These are phyloP conservation scores for Philopotamus ludificatus DNA, from an alignment of 1,140 invertebrate species.

Conservation along the genomic window DNA sequence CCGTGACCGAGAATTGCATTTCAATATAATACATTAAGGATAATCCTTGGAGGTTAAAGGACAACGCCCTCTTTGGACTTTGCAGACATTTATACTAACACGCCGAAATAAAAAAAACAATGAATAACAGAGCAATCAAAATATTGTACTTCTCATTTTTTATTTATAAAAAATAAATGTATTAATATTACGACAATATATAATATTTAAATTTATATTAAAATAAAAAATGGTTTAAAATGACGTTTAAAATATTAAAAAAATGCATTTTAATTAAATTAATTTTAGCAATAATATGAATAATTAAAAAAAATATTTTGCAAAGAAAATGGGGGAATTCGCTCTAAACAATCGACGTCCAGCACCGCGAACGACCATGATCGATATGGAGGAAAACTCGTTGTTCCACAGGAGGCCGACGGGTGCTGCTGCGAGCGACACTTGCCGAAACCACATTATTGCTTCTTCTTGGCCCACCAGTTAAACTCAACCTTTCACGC, in stretches of 20 bases:
- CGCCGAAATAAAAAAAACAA: too few species aligned
- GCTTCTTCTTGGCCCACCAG: not conserved
- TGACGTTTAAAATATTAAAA: not conserved
- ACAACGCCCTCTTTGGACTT: too few species aligned
- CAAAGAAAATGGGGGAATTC: not conserved
- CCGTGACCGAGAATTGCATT: too few species aligned
- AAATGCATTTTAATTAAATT: not conserved
- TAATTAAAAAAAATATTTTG: not conserved
- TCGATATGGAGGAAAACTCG: conserved; percentile 1
- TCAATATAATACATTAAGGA: too few species aligned
- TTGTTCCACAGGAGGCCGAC: not conserved
- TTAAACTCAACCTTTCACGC: not conserved
- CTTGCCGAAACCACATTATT: conserved; percentile 1
- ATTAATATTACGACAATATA: not conserved
- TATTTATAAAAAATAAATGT: too few species aligned
- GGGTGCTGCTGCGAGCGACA: conserved; percentile 6
- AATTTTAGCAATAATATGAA: not conserved
- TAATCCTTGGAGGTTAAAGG: too few species aligned
- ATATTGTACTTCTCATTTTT: too few species aligned
- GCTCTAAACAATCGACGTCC: not conserved
- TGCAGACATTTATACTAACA: too few species aligned
- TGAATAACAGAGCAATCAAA: too few species aligned
- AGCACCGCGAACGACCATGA: not conserved
- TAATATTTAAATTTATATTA: not conserved
- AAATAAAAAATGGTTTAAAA: not conserved